A percentile compares a stretch with the other conserved stretches of the same genome.
phyloP scores from a whole-genome alignment of 2,888 invertebrate genomes.

The Agrilus mali region DNA sequence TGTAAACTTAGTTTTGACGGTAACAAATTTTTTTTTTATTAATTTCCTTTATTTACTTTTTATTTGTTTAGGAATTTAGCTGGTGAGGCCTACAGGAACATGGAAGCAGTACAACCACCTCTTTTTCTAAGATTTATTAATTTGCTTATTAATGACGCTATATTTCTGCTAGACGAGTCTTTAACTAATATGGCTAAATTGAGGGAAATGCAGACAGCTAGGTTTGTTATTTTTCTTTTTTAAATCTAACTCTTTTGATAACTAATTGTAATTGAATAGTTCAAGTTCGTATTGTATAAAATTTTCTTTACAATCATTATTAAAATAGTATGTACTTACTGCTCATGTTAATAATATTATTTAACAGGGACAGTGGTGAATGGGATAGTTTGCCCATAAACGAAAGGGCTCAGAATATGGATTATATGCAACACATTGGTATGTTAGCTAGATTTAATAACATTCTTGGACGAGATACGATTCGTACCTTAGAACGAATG shows the following conservation, averaged over 20 bases:
- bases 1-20: too few relatives aligned
- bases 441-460: slow-evolving; percentile 86
- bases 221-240: slow-evolving; percentile 35
- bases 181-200: slow-evolving; percentile 80
- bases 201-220: slow-evolving; percentile 64
- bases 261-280: not conserved
- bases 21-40: too few relatives aligned
- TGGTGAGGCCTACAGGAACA: slow-evolving; percentile 66
- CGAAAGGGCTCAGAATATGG: slow-evolving; percentile 64
- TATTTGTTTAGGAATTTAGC: slow-evolving; percentile 51
- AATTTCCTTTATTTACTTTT: slow-evolving; percentile 4
- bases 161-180: slow-evolving; percentile 88
- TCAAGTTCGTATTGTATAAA: not conserved
- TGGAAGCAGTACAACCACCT: slow-evolving; percentile 84
- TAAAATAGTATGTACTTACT: too few relatives aligned
- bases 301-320: too few relatives aligned
- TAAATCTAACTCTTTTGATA: too few relatives aligned
- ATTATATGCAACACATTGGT: slow-evolving; percentile 61
- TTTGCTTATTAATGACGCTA: slow-evolving; percentile 93
- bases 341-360: slow-evolving; percentile 1
- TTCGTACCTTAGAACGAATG: slow-evolving; percentile 65
- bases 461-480: slow-evolving; percentile 80
- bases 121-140: slow-evolving; percentile 91
- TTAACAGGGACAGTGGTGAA: slow-evolving; percentile 51
- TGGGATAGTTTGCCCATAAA: slow-evolving; percentile 57